These are phyloP conservation scores for Drosophila subsilvestris DNA, from an alignment of 2,888 invertebrate genomes.

Conservation along the genomic window DNA sequence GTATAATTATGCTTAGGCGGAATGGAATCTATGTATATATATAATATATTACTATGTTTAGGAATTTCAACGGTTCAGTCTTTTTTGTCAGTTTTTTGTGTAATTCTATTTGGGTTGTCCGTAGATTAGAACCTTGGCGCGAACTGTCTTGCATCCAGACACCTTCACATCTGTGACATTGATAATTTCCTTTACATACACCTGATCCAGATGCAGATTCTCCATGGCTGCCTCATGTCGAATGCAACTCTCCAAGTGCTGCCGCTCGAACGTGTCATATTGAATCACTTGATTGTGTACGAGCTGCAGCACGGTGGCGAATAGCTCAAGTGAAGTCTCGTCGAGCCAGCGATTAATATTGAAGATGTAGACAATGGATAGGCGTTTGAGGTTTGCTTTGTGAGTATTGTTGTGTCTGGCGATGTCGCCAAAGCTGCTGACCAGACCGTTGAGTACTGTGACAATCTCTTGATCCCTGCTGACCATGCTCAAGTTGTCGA, in stretches of 20 bases:
- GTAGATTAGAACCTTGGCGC: conserved; percentile 76
- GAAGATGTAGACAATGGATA: conserved; percentile 79
- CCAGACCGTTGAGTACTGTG: conserved; percentile 56
- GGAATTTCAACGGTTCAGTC: background rate
- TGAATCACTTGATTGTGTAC: conserved; percentile 63
- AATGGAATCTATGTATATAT: background rate
- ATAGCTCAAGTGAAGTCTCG: conserved; percentile 42
- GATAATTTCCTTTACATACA: conserved; percentile 67
- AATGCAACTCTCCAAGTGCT: conserved; percentile 76
- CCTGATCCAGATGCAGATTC: conserved; percentile 54
- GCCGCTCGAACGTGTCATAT: conserved; percentile 65
- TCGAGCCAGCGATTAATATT: conserved; percentile 62
- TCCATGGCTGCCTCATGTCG: conserved; percentile 61
- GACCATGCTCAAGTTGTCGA: conserved; percentile 73
- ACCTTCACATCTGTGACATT: conserved; percentile 58
- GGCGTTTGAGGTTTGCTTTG: conserved; percentile 35
- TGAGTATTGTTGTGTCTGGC: background rate
- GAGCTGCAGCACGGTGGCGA: conserved; percentile 27
- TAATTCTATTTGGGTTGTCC: conserved; percentile 76
- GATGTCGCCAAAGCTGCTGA: conserved; percentile 20
- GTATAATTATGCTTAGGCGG: background rate
- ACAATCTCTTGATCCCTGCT: conserved; percentile 63
- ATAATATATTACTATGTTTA: background rate
- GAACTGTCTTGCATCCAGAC: conserved; percentile 82
- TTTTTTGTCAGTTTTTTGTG: background rate